phyloP scores from a whole-genome alignment of 2,888 invertebrate genomes.

The Cryptus armator region DNA sequence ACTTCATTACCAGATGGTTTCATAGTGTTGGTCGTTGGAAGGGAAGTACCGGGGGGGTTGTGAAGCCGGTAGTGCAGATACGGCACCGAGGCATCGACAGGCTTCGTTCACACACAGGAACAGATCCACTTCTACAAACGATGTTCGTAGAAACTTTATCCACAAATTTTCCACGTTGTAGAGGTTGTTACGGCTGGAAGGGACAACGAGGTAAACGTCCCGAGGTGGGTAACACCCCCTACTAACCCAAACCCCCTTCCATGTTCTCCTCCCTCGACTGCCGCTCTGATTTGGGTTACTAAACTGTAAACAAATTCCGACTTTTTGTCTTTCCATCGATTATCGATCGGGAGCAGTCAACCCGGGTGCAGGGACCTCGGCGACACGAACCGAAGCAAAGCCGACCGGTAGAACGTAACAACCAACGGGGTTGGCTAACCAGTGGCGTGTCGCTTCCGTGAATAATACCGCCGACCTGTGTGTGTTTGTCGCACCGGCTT shows the following conservation, averaged over 20 bases:
- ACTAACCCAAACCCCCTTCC: slow-evolving; percentile 21
- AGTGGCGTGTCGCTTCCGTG: slow-evolving; percentile 70
- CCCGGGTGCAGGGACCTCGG: slow-evolving; percentile 80
- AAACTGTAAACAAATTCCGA: slow-evolving; percentile 84
- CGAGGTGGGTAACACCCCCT: slow-evolving; percentile 35
- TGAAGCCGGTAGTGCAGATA: slow-evolving; percentile 24
- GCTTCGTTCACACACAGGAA: slow-evolving; percentile 29
- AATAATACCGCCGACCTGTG: slow-evolving; percentile 70
- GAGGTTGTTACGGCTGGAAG: slow-evolving; percentile 47
- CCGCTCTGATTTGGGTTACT: slow-evolving; percentile 82
- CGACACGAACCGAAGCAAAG: slow-evolving; percentile 64
- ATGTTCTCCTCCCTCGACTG: slow-evolving; percentile 55
- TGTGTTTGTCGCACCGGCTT: slow-evolving; percentile 14
- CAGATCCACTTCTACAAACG: not conserved
- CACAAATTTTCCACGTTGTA: slow-evolving; percentile 19
- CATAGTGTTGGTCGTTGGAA: not conserved
- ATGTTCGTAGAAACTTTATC: slow-evolving; percentile 24
- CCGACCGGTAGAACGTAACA: slow-evolving; percentile 14
- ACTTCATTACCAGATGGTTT: not conserved
- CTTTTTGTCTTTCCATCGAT: slow-evolving; percentile 81
- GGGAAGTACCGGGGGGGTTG: slow-evolving; percentile 45
- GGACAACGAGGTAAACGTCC: slow-evolving; percentile 49
- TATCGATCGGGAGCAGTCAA: slow-evolving; percentile 77
- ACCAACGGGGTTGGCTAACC: slow-evolving; percentile 35
- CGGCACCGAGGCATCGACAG: slow-evolving; percentile 28